Evolutionary conservation across 2,888 invertebrate genomes (phyloP).

Genomic region (Cataglyphis livida): DNA sequence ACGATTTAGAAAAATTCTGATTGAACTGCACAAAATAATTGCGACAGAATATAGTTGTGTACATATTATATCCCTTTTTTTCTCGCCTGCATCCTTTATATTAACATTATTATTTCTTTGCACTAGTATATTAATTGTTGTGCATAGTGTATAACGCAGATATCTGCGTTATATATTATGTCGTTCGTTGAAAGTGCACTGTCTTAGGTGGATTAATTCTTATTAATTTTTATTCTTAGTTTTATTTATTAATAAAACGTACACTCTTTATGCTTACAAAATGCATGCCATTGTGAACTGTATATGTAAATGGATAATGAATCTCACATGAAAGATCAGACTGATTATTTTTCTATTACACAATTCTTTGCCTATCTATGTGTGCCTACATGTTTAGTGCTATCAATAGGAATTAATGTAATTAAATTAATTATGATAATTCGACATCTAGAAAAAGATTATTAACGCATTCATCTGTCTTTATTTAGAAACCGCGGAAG

Average conservation of each 20-base stretch:
- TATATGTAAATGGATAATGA: neutral
- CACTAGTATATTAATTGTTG: neutral
- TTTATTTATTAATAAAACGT: neutral
- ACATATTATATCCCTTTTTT: neutral
- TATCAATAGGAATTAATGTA: neutral
- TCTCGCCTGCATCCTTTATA: neutral
- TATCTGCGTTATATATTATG: neutral
- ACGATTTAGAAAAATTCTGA: constrained; percentile 23
- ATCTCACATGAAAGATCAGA: neutral
- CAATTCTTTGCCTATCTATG: constrained; percentile 29
- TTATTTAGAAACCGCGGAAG: constrained; percentile 88
- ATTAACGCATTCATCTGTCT: constrained; percentile 20
- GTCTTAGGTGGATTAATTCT: neutral
- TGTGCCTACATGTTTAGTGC: neutral
- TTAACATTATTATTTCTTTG: constrained; percentile 6
- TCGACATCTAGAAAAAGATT: neutral
- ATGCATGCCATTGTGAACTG: neutral
- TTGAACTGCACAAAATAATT: neutral
- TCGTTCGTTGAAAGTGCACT: neutral
- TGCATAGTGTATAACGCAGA: neutral
- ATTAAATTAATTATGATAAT: neutral
- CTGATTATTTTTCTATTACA: constrained; percentile 1
- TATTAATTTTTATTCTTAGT: neutral
- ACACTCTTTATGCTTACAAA: neutral
- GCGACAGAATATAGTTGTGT: constrained; percentile 9